Evolutionary conservation across 2,113 vertebrate genomes (phyloP).

Genomic region (Camarhynchus parvulus): DNA sequence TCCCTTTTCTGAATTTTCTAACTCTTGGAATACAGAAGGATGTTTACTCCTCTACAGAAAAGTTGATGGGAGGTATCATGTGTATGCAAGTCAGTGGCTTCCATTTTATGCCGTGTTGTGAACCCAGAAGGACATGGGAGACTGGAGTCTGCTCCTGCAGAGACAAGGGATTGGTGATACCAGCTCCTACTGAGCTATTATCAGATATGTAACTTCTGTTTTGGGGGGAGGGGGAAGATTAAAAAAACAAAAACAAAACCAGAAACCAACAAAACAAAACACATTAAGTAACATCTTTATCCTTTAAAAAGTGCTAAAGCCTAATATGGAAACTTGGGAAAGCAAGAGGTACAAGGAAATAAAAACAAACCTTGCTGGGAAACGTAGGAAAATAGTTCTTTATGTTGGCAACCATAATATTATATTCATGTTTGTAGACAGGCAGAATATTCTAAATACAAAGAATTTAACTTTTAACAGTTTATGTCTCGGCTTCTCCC

Average conservation of each 20-base stretch:
- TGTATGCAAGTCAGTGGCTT: background rate
- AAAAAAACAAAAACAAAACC: background rate
- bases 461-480: background rate
- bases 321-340: background rate
- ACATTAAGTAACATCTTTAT: background rate
- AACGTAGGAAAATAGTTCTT: background rate
- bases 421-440: background rate
- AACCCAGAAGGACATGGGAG: background rate
- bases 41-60: background rate
- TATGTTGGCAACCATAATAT: background rate
- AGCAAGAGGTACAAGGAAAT: background rate
- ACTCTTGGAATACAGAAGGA: background rate
- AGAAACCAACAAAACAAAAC: background rate
- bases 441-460: background rate
- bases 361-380: background rate
- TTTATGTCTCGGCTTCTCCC: accelerated
- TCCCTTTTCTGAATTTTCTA: background rate
- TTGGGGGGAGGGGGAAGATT: too few species aligned
- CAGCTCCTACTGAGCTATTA: background rate
- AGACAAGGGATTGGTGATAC: background rate
- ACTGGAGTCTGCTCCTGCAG: background rate
- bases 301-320: background rate
- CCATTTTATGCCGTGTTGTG: background rate
- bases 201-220: background rate
- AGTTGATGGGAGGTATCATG: background rate